These are phyloP conservation scores for Cepphus grylle DNA, from an alignment of 2,113 vertebrate species.

Conservation along the genomic window DNA sequence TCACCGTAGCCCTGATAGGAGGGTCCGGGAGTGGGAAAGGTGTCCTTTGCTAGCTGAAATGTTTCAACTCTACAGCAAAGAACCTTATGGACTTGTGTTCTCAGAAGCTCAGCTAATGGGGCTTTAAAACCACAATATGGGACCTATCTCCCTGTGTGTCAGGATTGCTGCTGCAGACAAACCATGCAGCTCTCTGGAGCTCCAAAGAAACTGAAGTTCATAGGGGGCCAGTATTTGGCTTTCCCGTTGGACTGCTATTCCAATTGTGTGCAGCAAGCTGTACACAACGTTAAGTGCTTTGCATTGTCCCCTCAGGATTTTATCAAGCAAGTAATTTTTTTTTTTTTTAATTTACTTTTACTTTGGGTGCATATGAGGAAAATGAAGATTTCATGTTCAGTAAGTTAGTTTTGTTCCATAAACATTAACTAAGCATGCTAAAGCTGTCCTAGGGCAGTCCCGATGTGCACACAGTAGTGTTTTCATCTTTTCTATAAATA, in stretches of 20 bases:
- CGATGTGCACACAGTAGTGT: not conserved
- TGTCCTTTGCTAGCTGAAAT: not conserved
- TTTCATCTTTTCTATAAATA: conserved; percentile 50
- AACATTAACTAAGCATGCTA: conserved; percentile 19
- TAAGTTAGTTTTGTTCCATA: not conserved
- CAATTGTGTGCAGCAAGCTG: not conserved
- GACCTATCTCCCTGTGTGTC: not conserved
- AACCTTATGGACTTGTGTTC: not conserved
- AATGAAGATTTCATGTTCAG: not conserved
- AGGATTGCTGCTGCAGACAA: not conserved
- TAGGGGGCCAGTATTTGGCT: not conserved
- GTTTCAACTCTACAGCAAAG: not conserved
- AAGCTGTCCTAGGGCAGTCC: not conserved
- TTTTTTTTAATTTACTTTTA: not conserved
- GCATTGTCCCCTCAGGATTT: not conserved
- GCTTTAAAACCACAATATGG: not conserved
- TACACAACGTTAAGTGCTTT: not conserved
- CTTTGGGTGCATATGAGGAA: not conserved
- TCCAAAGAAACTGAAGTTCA: not conserved
- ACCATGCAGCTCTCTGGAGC: not conserved
- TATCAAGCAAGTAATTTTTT: not conserved
- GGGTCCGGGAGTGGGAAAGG: not conserved
- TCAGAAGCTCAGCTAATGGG: not conserved
- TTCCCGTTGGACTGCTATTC: not conserved
- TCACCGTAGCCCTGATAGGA: rapidly evolving